Conservation (phyloP, 2,797 vertebrate genomes). For the Argentina silus region DNA sequence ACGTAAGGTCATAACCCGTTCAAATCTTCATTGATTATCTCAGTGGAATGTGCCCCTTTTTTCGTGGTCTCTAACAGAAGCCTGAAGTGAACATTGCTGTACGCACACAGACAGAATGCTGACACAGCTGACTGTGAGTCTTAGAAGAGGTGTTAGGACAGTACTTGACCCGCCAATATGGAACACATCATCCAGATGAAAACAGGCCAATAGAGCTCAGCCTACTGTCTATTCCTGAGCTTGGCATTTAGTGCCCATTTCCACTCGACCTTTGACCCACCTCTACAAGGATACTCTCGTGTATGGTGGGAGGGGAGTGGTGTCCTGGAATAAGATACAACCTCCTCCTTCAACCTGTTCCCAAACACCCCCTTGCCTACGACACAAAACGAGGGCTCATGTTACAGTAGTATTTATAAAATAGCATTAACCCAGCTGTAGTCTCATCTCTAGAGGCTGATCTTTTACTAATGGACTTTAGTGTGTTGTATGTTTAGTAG, state of each 20-base stretch:
- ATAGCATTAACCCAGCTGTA: not conserved
- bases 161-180: not conserved
- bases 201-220: not conserved
- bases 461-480: no score
- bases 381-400: not conserved
- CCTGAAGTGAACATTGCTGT: no score
- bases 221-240: conserved; percentile 12
- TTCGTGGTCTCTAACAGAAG: no score
- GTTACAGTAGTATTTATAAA: conserved; percentile 1
- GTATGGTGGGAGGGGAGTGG: not conserved
- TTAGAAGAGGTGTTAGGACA: not conserved
- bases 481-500: no score
- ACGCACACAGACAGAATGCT: not conserved
- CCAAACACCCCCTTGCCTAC: not conserved
- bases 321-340: not conserved
- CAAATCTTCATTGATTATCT: no score
- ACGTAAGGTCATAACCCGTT: no score
- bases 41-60: no score
- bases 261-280: not conserved
- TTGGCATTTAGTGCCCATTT: conserved; percentile 4
- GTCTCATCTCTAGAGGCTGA: not conserved
- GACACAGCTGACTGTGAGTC: not conserved
- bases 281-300: not conserved
- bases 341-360: no score
- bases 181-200: not conserved